Evolutionary conservation across 2,888 invertebrate genomes (phyloP).

Genomic region (Spicauda simplicius): DNA sequence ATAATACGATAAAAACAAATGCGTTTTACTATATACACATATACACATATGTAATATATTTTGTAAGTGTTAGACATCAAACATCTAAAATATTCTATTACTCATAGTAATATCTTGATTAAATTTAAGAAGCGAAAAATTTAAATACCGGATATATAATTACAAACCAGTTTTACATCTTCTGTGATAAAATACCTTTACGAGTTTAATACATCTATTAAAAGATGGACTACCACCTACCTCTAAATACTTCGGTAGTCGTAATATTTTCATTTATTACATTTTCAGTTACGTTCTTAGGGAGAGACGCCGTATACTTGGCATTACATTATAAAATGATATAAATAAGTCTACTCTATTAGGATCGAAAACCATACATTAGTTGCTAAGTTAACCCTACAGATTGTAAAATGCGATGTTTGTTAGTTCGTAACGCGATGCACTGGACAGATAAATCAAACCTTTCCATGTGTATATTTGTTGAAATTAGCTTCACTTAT

Average conservation of each 20-base stretch:
- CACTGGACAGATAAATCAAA: neutral
- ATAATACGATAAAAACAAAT: neutral
- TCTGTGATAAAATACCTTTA: neutral
- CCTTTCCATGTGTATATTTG: neutral
- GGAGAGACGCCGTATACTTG: constrained; percentile 14
- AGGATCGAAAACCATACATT: constrained; percentile 11
- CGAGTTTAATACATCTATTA: neutral
- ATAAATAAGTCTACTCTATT: constrained; percentile 1
- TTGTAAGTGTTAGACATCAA: neutral
- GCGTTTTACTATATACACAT: neutral
- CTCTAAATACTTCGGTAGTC: neutral
- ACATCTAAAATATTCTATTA: neutral
- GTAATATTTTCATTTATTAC: no score
- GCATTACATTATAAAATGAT: neutral
- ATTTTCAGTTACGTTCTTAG: neutral
- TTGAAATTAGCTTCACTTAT: constrained; percentile 6
- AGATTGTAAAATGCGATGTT: constrained; percentile 5
- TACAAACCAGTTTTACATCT: neutral
- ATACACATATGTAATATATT: neutral
- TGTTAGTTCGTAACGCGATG: constrained; percentile 10
- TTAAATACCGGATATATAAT: neutral
- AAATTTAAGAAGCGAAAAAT: neutral
- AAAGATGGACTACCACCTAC: neutral
- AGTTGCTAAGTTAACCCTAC: neutral
- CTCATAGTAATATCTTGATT: neutral